Evolutionary conservation across 2,797 vertebrate species (phyloP).

Genomic region (Xerus rutilus): DNA sequence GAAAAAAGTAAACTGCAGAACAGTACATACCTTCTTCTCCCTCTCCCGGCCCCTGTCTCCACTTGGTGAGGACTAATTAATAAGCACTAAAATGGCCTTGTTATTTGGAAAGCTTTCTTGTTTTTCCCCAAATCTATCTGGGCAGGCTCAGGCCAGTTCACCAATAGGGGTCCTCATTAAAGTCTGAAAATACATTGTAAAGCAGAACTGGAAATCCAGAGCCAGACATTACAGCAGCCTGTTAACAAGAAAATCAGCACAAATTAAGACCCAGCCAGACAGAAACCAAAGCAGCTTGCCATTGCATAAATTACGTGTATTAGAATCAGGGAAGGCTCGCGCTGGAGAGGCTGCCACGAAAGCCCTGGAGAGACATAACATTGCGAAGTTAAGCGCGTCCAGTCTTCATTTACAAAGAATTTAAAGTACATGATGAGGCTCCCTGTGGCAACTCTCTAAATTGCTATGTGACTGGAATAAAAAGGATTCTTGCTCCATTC

Average conservation of each 20-base stretch:
- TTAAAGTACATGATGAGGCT: conserved; percentile 51
- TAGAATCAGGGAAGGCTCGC: not conserved
- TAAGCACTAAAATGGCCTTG: conserved; percentile 58
- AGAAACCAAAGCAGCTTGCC: conserved; percentile 66
- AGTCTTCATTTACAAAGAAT: conserved; percentile 48
- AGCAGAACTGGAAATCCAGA: conserved; percentile 44
- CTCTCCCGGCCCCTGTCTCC: not conserved
- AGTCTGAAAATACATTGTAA: conserved; percentile 66
- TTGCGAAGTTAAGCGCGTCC: not conserved
- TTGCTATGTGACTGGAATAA: conserved; percentile 68
- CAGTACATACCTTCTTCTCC: not conserved
- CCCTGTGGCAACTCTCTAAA: conserved; percentile 45
- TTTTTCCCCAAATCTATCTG: conserved; percentile 64
- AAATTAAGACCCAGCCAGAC: conserved; percentile 77
- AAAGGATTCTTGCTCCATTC: conserved; percentile 59
- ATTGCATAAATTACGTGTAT: conserved; percentile 68
- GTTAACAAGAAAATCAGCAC: conserved; percentile 72
- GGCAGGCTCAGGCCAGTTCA: conserved; percentile 74
- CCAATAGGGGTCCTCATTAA: conserved; percentile 82
- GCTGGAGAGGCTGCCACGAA: not conserved
- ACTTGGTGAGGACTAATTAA: conserved; percentile 64
- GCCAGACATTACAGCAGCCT: conserved; percentile 70
- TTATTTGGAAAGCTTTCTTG: conserved; percentile 64
- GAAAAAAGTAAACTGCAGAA: not conserved
- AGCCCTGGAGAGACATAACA: not conserved